Evolutionary conservation across 2,113 vertebrate genomes (phyloP), one percentile per base, ranked within the genome.

Genomic region (Myrmecobius fasciatus): DNA sequence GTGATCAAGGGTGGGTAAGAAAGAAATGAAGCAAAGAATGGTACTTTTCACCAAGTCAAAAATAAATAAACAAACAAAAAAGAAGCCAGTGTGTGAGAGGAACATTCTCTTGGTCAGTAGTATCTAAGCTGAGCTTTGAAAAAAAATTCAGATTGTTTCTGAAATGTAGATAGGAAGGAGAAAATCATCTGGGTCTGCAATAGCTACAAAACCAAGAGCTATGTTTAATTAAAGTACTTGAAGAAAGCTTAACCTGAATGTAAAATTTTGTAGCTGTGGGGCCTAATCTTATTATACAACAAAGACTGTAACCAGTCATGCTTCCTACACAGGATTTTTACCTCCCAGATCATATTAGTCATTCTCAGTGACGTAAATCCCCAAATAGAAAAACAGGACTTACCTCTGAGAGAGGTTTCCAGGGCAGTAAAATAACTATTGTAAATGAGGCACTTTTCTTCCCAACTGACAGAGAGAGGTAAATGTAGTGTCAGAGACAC

Each of bases 351-450:
- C 47, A 54, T 4, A 54, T 54, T 54, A 54, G 90, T 93, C 4
- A 90, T 12, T 52, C 20, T 28, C 36, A 10, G 54, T 48, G 67
- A 92, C n/a, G 49, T 5, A 36, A 89, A 17, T 51, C 54, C 95
- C 43, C 89, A 67, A 95, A 93, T 54, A 31, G 56, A 49, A 93
- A 89, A 89, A 60, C 17, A 36, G 20, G 47, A 24, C 90, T 60
- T 54, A 47, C 48, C 52, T 28, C 31, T 48, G 47, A 91, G 92
- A 93, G 93, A 10, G 36, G 51, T 95, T 95, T 93, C 43, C 67
- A 94, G 53, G 93, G 83, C 53, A 51, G 49, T 51, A 51, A 51
- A 51, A 51, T 10, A 49, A 49, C 49, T 51, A 10, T 51, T 51
- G 49, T 51, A 95, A 90, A 47, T 11, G 22, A 43, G n/a, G 1